phyloP scores from a whole-genome alignment of 1,140 invertebrate species.

The Drosophila seguyi region DNA sequence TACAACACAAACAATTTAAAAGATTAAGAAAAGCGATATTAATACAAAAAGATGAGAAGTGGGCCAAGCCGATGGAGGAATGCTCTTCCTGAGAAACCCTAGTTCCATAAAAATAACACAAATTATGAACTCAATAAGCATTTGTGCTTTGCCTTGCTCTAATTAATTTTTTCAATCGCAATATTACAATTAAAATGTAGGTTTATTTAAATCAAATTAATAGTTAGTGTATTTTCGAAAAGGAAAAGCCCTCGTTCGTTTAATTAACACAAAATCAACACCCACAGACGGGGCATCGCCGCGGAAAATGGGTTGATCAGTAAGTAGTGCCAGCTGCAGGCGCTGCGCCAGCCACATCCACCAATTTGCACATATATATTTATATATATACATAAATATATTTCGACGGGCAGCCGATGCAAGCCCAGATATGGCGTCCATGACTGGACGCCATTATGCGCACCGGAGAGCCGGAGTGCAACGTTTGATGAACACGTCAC shows the following conservation, averaged over 20 bases:
- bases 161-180: background rate
- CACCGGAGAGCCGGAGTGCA: slow-evolving; percentile 59
- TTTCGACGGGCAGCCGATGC: slow-evolving; percentile 15
- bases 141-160: background rate
- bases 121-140: background rate
- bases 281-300: slow-evolving; percentile 20
- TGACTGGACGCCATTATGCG: slow-evolving; percentile 55
- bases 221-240: slow-evolving; percentile 46
- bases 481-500: slow-evolving; percentile 81
- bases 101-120: background rate
- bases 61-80: slow-evolving; percentile 12
- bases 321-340: slow-evolving; percentile 44
- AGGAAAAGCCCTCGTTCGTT: slow-evolving; percentile 44
- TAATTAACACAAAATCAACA: slow-evolving; percentile 78
- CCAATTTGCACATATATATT: slow-evolving; percentile 10
- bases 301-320: slow-evolving; percentile 59
- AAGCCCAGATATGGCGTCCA: slow-evolving; percentile 29
- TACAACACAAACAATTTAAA: slow-evolving; percentile 58
- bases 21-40: slow-evolving; percentile 60
- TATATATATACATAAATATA: background rate
- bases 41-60: slow-evolving; percentile 38
- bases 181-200: background rate
- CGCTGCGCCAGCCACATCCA: slow-evolving; percentile 23
- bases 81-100: slow-evolving; percentile 25
- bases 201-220: background rate